A percentile compares a stretch with the other conserved stretches of the same genome.
Conservation (phyloP, 2,113 vertebrate genomes). For the Cinclus mexicanus region DNA sequence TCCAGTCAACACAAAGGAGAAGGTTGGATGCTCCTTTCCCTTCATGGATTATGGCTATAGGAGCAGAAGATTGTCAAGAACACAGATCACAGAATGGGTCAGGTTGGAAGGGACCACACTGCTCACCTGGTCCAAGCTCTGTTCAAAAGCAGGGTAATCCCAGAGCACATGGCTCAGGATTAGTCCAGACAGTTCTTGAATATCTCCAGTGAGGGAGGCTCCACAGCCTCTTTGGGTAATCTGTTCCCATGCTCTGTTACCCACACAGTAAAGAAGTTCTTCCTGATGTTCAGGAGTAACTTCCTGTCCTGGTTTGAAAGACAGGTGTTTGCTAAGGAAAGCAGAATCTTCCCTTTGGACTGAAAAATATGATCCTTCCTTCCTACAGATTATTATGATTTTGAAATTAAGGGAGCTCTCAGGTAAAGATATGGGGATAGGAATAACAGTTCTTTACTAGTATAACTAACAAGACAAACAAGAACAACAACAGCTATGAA, state of each 20-base stretch:
- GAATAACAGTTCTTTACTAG: too few species aligned
- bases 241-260: fast-evolving
- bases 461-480: too few species aligned
- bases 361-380: too few species aligned
- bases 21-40: background rate
- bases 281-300: background rate
- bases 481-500: too few species aligned
- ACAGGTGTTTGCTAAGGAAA: too few species aligned
- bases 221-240: background rate
- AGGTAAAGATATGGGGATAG: too few species aligned
- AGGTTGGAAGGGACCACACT: background rate
- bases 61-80: background rate
- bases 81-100: background rate
- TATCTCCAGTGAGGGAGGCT: background rate
- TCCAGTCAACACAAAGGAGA: background rate
- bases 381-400: too few species aligned
- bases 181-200: background rate
- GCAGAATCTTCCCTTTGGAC: too few species aligned
- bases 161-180: background rate
- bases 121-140: background rate
- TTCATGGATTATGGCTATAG: background rate
- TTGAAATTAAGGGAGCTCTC: too few species aligned
- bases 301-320: background rate
- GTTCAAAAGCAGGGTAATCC: background rate
- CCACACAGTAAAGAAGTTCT: background rate